Percentiles rank a stretch among this genome's conserved stretches.
These are phyloP conservation scores for Amblyopsis rosae DNA, from an alignment of 2,113 vertebrate genomes.

Conservation along the genomic window DNA sequence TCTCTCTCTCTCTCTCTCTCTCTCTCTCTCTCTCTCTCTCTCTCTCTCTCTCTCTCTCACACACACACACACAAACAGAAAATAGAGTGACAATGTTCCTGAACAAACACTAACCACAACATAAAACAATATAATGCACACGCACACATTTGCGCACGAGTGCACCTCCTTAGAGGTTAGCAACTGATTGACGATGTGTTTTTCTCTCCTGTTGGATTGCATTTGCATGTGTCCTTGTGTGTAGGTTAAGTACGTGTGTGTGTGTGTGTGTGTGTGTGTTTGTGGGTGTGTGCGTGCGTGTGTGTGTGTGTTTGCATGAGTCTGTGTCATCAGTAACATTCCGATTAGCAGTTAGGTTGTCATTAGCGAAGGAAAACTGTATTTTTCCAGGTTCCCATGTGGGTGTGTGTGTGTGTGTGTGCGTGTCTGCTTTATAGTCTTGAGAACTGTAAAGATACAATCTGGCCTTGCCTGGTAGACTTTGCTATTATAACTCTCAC, in stretches of 20 bases:
- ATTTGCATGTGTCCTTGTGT: not conserved
- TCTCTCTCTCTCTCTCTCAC: too few relatives aligned
- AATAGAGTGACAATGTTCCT: not conserved
- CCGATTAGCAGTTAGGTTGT: constrained; percentile 16
- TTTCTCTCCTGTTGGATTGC: not conserved
- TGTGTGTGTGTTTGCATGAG: not conserved
- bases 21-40: too few relatives aligned
- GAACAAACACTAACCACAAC: constrained; percentile 27
- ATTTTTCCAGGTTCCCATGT: constrained; percentile 16
- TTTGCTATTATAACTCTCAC: constrained; percentile 29
- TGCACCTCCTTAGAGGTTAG: not conserved
- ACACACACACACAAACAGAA: not conserved
- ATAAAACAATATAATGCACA: not conserved
- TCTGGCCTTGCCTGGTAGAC: constrained; percentile 38
- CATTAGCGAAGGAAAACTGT: constrained; percentile 20
- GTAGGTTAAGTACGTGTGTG: not conserved
- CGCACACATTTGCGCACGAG: too few relatives aligned
- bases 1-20: too few relatives aligned
- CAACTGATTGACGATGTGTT: not conserved
- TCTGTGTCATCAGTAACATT: not conserved
- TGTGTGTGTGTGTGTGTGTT: not conserved
- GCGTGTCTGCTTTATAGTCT: constrained; percentile 31
- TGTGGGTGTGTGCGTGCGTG: not conserved
- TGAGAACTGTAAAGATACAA: constrained; percentile 29
- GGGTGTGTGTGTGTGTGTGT: not conserved